phyloP scores from a whole-genome alignment of 2,888 invertebrate genomes.

The Eristalinus aeneus region DNA sequence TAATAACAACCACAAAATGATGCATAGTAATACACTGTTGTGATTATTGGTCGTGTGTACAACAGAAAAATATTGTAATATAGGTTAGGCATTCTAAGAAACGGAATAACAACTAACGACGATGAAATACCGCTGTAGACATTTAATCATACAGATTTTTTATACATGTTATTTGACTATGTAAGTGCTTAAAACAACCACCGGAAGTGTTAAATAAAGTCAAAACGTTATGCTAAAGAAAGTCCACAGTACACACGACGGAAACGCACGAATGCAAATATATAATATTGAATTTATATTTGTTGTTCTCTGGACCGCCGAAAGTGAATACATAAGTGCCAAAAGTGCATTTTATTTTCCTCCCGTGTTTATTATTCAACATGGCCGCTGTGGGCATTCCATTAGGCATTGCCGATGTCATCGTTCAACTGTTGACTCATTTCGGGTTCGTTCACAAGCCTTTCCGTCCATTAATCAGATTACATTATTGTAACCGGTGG shows the following conservation, averaged over 20 bases:
- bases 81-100: too few species aligned
- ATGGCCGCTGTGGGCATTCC: constrained; percentile 8
- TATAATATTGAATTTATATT: neutral
- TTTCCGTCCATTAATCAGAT: constrained; percentile 38
- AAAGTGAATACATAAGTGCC: neutral
- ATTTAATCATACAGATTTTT: too few species aligned
- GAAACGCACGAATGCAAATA: neutral
- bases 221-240: neutral
- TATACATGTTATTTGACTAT: too few species aligned
- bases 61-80: too few species aligned
- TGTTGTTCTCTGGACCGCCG: neutral
- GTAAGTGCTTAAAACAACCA: neutral
- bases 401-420: neutral
- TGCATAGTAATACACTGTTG: too few species aligned
- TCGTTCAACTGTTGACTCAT: constrained; percentile 12
- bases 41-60: too few species aligned
- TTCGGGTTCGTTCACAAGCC: constrained; percentile 1
- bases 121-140: too few species aligned
- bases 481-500: constrained; percentile 30
- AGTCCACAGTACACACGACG: neutral
- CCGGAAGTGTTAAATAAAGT: neutral
- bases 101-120: too few species aligned
- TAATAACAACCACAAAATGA: too few species aligned
- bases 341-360: neutral
- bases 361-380: neutral